phyloP scores from a whole-genome alignment of 2,113 vertebrate species.

The Zapus hudsonius region DNA sequence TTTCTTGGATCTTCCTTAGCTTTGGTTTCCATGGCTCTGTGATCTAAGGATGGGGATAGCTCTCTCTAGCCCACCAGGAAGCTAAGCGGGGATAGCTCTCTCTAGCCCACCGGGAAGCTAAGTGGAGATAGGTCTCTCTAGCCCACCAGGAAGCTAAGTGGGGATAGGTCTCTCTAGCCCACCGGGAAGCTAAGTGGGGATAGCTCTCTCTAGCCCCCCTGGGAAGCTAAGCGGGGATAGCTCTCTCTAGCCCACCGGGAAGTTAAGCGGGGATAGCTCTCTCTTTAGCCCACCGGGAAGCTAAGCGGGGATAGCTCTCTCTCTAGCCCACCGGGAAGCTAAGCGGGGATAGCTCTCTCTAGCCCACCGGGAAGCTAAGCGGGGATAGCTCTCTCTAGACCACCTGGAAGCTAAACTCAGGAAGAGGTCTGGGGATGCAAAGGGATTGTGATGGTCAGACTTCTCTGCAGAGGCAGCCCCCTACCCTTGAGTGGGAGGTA shows the following conservation, averaged over 20 bases:
- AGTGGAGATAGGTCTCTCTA: background rate
- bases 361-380: background rate
- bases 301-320: background rate
- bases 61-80: background rate
- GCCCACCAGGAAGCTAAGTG: background rate
- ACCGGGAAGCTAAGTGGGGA: too few relatives aligned
- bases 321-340: background rate
- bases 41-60: background rate
- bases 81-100: background rate
- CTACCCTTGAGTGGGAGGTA: too few relatives aligned
- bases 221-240: background rate
- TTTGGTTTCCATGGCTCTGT: background rate
- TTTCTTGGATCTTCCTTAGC: background rate
- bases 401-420: too few relatives aligned
- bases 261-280: background rate
- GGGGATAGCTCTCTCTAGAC: background rate
- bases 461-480: too few relatives aligned
- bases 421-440: background rate
- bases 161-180: too few relatives aligned
- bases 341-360: background rate
- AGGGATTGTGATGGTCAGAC: too few relatives aligned
- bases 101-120: background rate
- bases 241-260: background rate
- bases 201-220: background rate
- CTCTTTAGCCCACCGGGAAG: background rate